Base-by-base conservation (phyloP, 64 coral and sea anemone species). In the Porites lutea region DNA sequence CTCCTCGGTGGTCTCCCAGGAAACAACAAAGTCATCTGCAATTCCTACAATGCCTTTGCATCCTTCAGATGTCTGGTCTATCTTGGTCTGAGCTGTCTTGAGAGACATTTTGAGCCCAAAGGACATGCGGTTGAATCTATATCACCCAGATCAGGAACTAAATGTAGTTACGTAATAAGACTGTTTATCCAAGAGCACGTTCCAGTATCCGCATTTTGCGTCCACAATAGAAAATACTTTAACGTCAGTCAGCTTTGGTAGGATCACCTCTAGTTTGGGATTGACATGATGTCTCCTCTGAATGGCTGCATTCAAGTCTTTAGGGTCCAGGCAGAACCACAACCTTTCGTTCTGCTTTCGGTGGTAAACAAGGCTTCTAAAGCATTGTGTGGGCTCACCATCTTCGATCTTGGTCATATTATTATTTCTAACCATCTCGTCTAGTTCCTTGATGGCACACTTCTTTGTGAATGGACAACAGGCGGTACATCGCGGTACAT, bases 51-150 rank as follows among this genome's bases (percentile, higher is more conserved):
- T 1, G 27, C 93, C 88, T 47, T 59, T 14, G 13, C 88, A 95
- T 5, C 88, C 88, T 64, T 95, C 82, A 37, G 80, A 91, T 48
- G 82, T 91, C 9, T 95, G 81, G 75, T 95, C 74, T 5, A 91
- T 91, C 50, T 57, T 87, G 49, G 88, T 67, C 21, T 90, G 88
- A 47, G 86, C 27, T 37, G 27, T 37, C 27, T 37, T 37, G 27
- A 37, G 27, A 90, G 43, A 95, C 77, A 48, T 90, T 95, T 74
- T 75, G 3, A 95, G 51, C 2, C 93, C 88, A 88, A 94, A 95
- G 46, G 88, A 78, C 87, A 82, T 89, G 48, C 70, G 16, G n/a
- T 68, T 67, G 67, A 59, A 82, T 43, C 52, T 21, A 62, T 65
- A 75, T 45, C 90, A 1, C 8, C 90, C 70, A 44, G 86, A 92